Evolutionary conservation across 1,140 invertebrate genomes (phyloP), one percentile per base, ranked within the genome.

Genomic region (Aphelenchoides besseyi): DNA sequence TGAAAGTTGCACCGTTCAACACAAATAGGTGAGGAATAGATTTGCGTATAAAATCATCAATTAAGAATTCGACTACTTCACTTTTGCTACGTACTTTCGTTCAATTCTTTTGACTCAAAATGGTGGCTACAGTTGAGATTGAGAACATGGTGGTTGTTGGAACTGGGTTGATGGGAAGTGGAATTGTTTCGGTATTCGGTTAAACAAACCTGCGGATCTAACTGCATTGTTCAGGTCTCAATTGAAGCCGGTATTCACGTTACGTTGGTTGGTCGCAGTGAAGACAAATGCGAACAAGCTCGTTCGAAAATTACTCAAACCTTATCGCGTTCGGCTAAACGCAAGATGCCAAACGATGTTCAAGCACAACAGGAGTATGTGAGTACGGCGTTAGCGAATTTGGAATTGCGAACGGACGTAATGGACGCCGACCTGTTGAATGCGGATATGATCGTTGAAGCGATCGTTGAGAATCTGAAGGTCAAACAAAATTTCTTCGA

Each of bases 381-480:
- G 16, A 63, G 78, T 23, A 32, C 35, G 0, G 52, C 62, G 9
- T 32, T 78, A n/a, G 53, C 35, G 28, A 63, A 68, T 23, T 36
- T 78, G n/a, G 36, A 80, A 48, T 36, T 78, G 23, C 53, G 71
- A 36, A 75, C 59, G 12, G 64, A 67, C 33, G 16, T 81, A 28
- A 41, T 59, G 5, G 74, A 76, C 18, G 78, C 79, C 18, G 37
- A 72, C 36, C 37, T 78, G n/a, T 35, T 55, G n/a, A 29, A 53
- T 33, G 81, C 76, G n/a, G 82, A 82, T 61, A 55, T 82, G 35
- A 67, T 82, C 8, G 68, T 82, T 28, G 80, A 82, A 61, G 80
- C 80, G 30, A 77, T 82, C 28, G 80, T 84, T 54, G 80, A 82
- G 64, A 79, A 84, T 55, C 52, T 82, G 32, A 78, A 82, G 18